Base-by-base conservation (phyloP, 1,140 invertebrate genomes). In the Laupala kohalensis region DNA sequence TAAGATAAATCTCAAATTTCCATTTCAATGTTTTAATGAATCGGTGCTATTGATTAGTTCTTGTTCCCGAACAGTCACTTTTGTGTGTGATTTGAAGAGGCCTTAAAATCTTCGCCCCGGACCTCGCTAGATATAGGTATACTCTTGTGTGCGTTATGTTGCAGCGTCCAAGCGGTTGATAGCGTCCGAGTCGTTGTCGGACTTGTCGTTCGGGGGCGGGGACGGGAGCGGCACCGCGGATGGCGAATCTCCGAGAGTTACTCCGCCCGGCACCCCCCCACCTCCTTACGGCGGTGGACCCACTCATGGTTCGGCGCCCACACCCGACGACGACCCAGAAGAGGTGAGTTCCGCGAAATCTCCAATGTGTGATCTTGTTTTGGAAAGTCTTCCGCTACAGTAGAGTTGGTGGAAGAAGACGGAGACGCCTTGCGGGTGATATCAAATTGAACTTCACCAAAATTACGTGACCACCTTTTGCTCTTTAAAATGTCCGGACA, bases 221-320 rank as follows among this genome's bases (percentile, higher is more conserved):
- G 25, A 27, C 25, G 37, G 27, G 3, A n/a, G 77, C 65, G 78
- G 81, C 62, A 79, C 80, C 65, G 80, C 79, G 76, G 84, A 85
- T 75, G 78, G 81, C 5, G 84, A 86, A 63, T 73, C 76, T 19
- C 78, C 79, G 13, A 80, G 80, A 71, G 81, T 85, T 5, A 91
- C 91, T 63, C 92, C 92, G 28, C 92, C 92, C 2, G 92, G 92
- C 63, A 94, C 92, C 64, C 92, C 93, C 24, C 93, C 92, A 64
- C 92, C 93, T 64, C 92, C 92, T 13, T 94, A 95, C 83, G 77
- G 76, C 74, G 71, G 71, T 26, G 53, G 72, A 77, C 28, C 6
- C 19, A n/a, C 29, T 19, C 37, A 0, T 29, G 25, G 0, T 25
- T 29, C 27, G 27, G 67, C 13, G 6, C 15, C 19, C 26, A 68